Percentiles rank a stretch among this genome's conserved stretches.
Evolutionary conservation across 2,888 invertebrate species (phyloP).

Genomic region (Osedax fenrisi): DNA sequence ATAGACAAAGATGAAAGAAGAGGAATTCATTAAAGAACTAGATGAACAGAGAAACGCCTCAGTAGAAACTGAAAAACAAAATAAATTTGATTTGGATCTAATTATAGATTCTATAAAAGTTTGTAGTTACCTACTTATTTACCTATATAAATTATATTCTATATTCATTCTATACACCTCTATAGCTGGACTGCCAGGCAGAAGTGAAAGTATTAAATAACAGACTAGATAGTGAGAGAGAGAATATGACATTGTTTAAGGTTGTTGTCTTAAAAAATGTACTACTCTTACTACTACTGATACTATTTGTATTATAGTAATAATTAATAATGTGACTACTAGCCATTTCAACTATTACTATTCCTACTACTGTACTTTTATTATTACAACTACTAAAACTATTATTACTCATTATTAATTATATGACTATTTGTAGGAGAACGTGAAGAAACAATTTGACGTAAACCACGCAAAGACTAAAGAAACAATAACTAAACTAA

Average conservation of each 20-base stretch:
- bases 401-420: not conserved
- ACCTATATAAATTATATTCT: not conserved
- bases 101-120: not conserved
- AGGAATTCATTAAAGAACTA: not conserved
- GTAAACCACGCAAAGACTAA: slow-evolving; percentile 30
- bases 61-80: not conserved
- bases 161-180: slow-evolving; percentile 24
- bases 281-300: too few relatives aligned
- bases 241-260: slow-evolving; percentile 33
- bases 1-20: not conserved
- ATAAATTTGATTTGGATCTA: not conserved
- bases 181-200: slow-evolving; percentile 40
- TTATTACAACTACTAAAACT: too few relatives aligned
- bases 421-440: slow-evolving; percentile 24
- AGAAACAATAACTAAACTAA: slow-evolving; percentile 38
- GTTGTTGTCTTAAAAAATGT: slow-evolving; percentile 1
- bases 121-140: not conserved
- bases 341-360: too few relatives aligned
- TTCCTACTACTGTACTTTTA: too few relatives aligned
- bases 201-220: slow-evolving; percentile 36
- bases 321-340: not conserved
- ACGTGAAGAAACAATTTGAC: slow-evolving; percentile 35
- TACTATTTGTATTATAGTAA: too few relatives aligned
- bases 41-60: not conserved
- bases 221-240: slow-evolving; percentile 34